These are phyloP conservation scores for Cactoblastis cactorum DNA, from an alignment of 2,888 invertebrate genomes.

Conservation along the genomic window DNA sequence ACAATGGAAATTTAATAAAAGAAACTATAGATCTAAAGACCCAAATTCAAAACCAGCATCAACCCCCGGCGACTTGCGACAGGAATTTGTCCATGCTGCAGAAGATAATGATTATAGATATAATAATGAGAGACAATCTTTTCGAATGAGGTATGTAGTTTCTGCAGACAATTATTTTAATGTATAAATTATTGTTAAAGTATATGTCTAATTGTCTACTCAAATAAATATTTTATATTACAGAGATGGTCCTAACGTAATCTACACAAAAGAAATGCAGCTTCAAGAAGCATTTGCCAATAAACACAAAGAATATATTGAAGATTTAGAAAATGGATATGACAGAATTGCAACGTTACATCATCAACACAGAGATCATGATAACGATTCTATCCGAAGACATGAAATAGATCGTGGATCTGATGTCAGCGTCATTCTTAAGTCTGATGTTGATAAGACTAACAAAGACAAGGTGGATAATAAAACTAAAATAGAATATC, in stretches of 20 bases:
- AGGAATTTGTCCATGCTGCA: constrained; percentile 71
- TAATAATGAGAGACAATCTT: constrained; percentile 61
- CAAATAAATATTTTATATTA: constrained; percentile 21
- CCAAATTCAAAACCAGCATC: constrained; percentile 66
- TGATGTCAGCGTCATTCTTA: constrained; percentile 76
- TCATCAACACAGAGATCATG: constrained; percentile 75
- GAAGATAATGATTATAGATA: constrained; percentile 71
- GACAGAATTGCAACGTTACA: constrained; percentile 73
- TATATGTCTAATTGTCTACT: not conserved
- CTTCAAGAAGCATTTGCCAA: constrained; percentile 67
- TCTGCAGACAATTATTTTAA: not conserved
- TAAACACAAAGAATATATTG: constrained; percentile 78
- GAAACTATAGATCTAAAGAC: constrained; percentile 77
- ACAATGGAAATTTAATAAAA: constrained; percentile 87
- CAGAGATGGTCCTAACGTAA: constrained; percentile 77
- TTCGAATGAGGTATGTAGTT: constrained; percentile 53
- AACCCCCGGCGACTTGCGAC: constrained; percentile 65
- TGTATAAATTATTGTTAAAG: not conserved
- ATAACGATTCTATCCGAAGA: constrained; percentile 85
- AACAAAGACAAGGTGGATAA: constrained; percentile 47
- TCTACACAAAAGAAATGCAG: constrained; percentile 79
- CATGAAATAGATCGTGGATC: constrained; percentile 89
- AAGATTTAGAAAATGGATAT: constrained; percentile 79
- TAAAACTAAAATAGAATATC: constrained; percentile 48
- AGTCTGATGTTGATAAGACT: constrained; percentile 57